Evolutionary conservation across 2,888 invertebrate genomes (phyloP).

Genomic region (Epistrophe grossulariae): DNA sequence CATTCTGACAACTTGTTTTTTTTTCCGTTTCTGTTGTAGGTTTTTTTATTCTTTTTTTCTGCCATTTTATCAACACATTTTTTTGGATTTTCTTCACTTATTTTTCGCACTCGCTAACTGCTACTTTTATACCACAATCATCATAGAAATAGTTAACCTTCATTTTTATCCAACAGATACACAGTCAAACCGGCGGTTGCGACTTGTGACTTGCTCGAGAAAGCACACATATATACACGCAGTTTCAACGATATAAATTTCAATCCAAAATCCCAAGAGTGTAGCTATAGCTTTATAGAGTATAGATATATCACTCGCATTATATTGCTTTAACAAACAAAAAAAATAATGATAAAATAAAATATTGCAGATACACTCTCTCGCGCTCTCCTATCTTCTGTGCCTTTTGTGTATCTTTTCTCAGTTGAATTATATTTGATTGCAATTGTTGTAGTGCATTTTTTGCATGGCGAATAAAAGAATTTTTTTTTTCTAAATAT

Average conservation of each 20-base stretch:
- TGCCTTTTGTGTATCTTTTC: slow-evolving; percentile 48
- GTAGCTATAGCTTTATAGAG: not conserved
- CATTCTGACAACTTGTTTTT: slow-evolving; percentile 50
- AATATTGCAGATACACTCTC: slow-evolving; percentile 21
- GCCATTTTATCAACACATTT: slow-evolving; percentile 29
- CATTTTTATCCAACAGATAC: slow-evolving; percentile 62
- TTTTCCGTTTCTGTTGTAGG: not conserved
- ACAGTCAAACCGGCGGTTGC: slow-evolving; percentile 44
- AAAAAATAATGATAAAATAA: not conserved
- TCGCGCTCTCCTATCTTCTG: not conserved
- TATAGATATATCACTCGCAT: not conserved
- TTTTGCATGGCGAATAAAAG: slow-evolving; percentile 40
- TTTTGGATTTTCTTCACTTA: slow-evolving; percentile 34
- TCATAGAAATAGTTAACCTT: slow-evolving; percentile 69
- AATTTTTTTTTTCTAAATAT: not conserved
- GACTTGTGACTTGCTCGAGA: slow-evolving; percentile 3
- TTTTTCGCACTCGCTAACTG: slow-evolving; percentile 32
- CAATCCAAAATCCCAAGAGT: slow-evolving; percentile 6
- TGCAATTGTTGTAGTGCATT: slow-evolving; percentile 50
- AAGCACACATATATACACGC: slow-evolving; percentile 11
- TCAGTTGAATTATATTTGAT: slow-evolving; percentile 58
- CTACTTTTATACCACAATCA: slow-evolving; percentile 35
- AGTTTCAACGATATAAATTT: slow-evolving; percentile 5
- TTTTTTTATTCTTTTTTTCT: slow-evolving; percentile 17
- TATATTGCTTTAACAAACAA: slow-evolving; percentile 26